Evolutionary conservation across 2,888 invertebrate species (phyloP), one percentile per base, ranked within the genome.

Genomic region (Congeria kusceri): DNA sequence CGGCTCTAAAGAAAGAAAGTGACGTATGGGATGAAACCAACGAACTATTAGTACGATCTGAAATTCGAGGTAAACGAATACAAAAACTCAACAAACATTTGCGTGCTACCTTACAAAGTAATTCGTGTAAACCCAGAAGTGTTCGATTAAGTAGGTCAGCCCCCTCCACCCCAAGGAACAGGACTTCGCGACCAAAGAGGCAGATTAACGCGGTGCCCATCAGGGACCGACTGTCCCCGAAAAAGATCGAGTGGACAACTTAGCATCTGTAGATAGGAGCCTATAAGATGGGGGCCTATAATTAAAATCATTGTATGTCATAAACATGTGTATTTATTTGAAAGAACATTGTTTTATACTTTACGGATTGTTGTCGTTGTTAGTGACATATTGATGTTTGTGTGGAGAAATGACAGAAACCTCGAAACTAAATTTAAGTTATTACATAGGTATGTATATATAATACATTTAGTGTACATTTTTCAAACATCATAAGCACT

Each of bases 191-290:
- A 46, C 18, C 46, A 0, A 64, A 49, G 32, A 73, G 68, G 25
- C 28, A 49, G 1, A 73, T 78, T 11, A 78, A 78, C 46, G 78
- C 78, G 32, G 73, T 78, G 4, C 65, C 78, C 7, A 49, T 73
- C 18, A 57, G 77, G 46, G 27, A 56, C 20, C 67, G 62, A 53
- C 39, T 74, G 23, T 62, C 73, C 20, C 67, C 67, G 9, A 59
- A 74, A 25, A 67, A 66, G 28, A 23, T 74, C 29, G 28, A 23
- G 25, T 73, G 72, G 72, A 59, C 39, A 39, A 39, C 9, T 1
- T 39, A 39, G 9, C 39, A 39, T 3, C n/a, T n/a, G n/a, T n/a
- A n/a, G n/a, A n/a, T n/a, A n/a, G n/a, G n/a, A n/a, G n/a, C n/a
- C n/a, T n/a, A n/a, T n/a, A n/a, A n/a, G n/a, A n/a, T n/a, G n/a